A percentile compares a stretch with the other conserved stretches of the same genome.
Evolutionary conservation across 2,888 invertebrate genomes (phyloP).

Genomic region (Amphipyra tragopoginis): DNA sequence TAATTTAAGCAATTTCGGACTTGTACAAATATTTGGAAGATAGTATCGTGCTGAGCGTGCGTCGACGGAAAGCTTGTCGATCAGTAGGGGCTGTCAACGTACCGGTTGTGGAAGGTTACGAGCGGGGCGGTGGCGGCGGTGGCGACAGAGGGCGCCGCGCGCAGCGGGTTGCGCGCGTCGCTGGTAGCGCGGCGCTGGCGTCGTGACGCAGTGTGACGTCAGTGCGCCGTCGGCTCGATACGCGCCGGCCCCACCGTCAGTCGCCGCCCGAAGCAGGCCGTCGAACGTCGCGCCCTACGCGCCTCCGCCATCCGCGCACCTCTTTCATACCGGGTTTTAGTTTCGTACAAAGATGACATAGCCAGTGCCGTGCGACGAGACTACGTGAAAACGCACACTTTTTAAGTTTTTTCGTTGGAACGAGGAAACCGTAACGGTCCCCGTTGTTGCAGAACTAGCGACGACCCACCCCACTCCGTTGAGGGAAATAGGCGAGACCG

Average conservation of each 20-base stretch:
- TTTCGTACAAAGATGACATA: conserved; percentile 89
- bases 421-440: conserved; percentile 87
- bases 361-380: conserved; percentile 86
- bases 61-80: conserved; percentile 73
- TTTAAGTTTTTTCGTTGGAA: conserved; percentile 87
- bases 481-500: conserved; percentile 86
- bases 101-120: conserved; percentile 86
- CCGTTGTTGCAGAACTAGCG: conserved; percentile 89
- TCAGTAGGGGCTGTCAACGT: conserved; percentile 80
- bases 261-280: conserved; percentile 89
- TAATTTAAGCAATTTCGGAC: conserved; percentile 40
- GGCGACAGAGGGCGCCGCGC: conserved; percentile 75
- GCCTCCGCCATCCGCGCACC: conserved; percentile 84
- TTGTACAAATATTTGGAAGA: conserved; percentile 52
- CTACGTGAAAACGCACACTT: conserved; percentile 87
- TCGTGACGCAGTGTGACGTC: conserved; percentile 93
- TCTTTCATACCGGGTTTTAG: conserved; percentile 88
- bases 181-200: conserved; percentile 85
- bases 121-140: conserved; percentile 75
- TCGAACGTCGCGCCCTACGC: conserved; percentile 84
- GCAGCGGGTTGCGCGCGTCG: conserved; percentile 79
- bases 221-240: conserved; percentile 92
- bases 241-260: conserved; percentile 90
- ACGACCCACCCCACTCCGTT: conserved; percentile 85
- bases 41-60: conserved; percentile 49